Percentiles rank a stretch among this genome's conserved stretches.
These are phyloP conservation scores for Drosophila triauraria DNA, from an alignment of 1,140 invertebrate species.

Conservation along the genomic window DNA sequence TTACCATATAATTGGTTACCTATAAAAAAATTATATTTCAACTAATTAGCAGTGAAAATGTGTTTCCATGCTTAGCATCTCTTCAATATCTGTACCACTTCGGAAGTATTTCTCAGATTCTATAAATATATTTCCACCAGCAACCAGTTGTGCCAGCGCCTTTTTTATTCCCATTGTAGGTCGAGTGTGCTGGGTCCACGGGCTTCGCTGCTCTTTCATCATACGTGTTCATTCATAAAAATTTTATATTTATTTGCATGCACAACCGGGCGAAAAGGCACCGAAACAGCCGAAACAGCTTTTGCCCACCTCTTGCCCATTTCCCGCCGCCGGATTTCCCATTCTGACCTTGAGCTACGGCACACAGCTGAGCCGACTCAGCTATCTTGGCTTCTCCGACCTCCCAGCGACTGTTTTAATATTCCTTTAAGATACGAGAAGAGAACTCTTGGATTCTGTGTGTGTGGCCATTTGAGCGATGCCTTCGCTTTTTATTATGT, in stretches of 20 bases:
- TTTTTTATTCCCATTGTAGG: conserved; percentile 55
- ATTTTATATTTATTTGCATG: conserved; percentile 82
- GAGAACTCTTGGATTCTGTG: conserved; percentile 8
- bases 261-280: conserved; percentile 52
- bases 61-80: neutral
- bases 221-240: conserved; percentile 83
- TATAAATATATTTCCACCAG: conserved; percentile 4
- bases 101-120: neutral
- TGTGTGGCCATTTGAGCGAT: conserved; percentile 38
- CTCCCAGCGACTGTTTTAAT: conserved; percentile 65
- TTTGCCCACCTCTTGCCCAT: conserved; percentile 11
- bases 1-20: too few relatives aligned
- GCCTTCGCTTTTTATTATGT: conserved; percentile 42
- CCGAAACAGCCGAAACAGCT: conserved; percentile 33
- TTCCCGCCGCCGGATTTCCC: conserved; percentile 15
- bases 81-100: conserved; percentile 1
- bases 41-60: neutral
- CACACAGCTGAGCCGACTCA: conserved; percentile 40
- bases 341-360: conserved; percentile 70
- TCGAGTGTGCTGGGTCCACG: conserved; percentile 30
- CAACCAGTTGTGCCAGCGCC: conserved; percentile 4
- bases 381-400: conserved; percentile 23
- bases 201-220: conserved; percentile 69
- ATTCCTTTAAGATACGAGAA: conserved; percentile 65
- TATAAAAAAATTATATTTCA: neutral